Base-by-base conservation (phyloP, 2,888 invertebrate species). In the Thymelicus acteon region DNA sequence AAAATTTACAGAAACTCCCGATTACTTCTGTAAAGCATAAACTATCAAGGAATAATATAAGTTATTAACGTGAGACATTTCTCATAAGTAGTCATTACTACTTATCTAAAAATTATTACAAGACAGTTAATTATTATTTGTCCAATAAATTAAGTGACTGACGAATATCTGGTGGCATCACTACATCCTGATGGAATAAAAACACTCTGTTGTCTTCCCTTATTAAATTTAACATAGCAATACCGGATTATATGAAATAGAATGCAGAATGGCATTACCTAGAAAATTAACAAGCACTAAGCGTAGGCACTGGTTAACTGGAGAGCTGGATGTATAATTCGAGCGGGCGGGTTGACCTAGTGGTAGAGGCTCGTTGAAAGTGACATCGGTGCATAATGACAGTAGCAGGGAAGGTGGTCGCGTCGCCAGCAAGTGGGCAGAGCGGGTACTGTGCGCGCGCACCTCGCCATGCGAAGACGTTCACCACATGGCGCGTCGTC, bases 381-480 rank as follows among this genome's bases (percentile, higher is more conserved):
- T 87, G 91, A 91, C 85, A 89, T 84, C 85, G 82, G 82, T 80
- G 72, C 75, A 71, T 88, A 89, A 90, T 88, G 82, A 84, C 82
- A 82, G 90, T 84, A 89, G 89, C 78, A 80, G 80, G 80, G 80
- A 79, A 87, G 91, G 90, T 88, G 88, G 86, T 88, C 85, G 84
- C 86, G 77, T 78, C 77, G 79, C 10, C 12, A 44, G 73, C 75
- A 60, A 67, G 79, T 76, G 76, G 79, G 78, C 74, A 75, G 77
- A 78, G 77, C 79, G 82, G 77, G 84, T 90, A 92, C 84, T 92
- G 92, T 90, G 92, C 93, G 84, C 90, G 88, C 88, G 93, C 93
- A 89, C 89, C 90, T 88, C 93, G 93, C 87, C 93, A 94, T 92
- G 94, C 90, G 85, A 91, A 92, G 90, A 92, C 93, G 88, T 84